Percentiles rank a stretch among this genome's conserved stretches.
Conservation (phyloP, 2,113 vertebrate species). For the Gracilinanus agilis region DNA sequence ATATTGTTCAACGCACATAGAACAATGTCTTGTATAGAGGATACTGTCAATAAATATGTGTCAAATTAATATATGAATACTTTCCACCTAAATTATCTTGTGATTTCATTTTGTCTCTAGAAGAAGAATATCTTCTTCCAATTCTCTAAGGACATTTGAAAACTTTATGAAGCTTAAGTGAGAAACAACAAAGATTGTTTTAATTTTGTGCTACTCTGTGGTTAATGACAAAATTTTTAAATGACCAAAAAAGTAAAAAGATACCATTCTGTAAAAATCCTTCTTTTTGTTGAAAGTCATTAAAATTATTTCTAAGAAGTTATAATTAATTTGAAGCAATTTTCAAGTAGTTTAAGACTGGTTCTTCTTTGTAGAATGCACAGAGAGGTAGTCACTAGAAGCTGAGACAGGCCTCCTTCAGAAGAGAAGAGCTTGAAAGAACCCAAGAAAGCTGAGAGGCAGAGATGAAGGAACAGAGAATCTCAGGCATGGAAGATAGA, state of each 20-base stretch:
- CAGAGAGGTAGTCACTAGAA: neutral
- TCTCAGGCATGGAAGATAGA: neutral
- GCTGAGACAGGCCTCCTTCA: neutral
- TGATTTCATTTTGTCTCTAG: neutral
- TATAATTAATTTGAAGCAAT: conserved; percentile 48
- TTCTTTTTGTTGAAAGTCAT: conserved; percentile 9
- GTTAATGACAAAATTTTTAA: conserved; percentile 50
- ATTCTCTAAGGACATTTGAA: conserved; percentile 39
- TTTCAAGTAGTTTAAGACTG: conserved; percentile 25
- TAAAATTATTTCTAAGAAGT: conserved; percentile 44
- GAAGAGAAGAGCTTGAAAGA: neutral
- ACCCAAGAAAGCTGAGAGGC: neutral
- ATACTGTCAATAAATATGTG: neutral
- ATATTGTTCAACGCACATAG: neutral
- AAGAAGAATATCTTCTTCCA: conserved; percentile 40
- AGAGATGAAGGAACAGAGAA: neutral
- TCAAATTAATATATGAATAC: neutral
- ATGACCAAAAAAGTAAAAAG: conserved; percentile 47
- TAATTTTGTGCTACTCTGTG: conserved; percentile 47
- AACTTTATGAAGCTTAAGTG: conserved; percentile 54
- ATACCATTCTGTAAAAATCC: neutral
- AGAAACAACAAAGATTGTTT: conserved; percentile 43
- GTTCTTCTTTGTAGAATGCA: neutral
- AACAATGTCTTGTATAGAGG: neutral
- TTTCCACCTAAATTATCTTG: neutral